These are phyloP conservation scores for Clarias batrachus DNA, from an alignment of 2,113 vertebrate genomes.

Conservation along the genomic window DNA sequence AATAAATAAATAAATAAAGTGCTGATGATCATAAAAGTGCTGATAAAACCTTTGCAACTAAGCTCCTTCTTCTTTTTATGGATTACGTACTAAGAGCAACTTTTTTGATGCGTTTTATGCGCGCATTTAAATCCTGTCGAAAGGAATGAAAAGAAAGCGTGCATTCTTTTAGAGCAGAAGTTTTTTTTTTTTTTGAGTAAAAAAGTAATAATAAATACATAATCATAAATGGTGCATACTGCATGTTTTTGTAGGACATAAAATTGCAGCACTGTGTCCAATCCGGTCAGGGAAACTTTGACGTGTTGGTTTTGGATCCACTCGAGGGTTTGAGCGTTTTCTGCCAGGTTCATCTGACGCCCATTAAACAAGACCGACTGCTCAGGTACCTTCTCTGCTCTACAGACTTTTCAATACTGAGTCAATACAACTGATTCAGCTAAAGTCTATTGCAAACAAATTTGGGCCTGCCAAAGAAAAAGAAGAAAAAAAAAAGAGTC, in stretches of 20 bases:
- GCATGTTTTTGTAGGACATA: not conserved
- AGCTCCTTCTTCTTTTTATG: not conserved
- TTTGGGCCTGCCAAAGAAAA: not conserved
- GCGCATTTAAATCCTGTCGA: too few species aligned
- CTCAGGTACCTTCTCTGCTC: not conserved
- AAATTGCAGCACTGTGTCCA: not conserved
- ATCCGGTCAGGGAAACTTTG: not conserved
- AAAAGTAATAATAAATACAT: not conserved
- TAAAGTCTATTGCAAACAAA: conserved; percentile 14
- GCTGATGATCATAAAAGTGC: not conserved
- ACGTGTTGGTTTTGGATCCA: conserved; percentile 18
- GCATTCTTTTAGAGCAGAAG: too few species aligned
- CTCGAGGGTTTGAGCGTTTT: not conserved
- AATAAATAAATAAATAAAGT: not conserved
- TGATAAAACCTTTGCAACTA: not conserved
- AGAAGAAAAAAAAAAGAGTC: not conserved
- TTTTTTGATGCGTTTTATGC: not conserved
- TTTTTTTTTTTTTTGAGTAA: too few species aligned
- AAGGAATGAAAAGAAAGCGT: too few species aligned
- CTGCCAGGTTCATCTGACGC: not conserved
- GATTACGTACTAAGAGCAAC: not conserved
- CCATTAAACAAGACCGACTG: not conserved
- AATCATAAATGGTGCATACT: not conserved
- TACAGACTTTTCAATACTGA: not conserved
- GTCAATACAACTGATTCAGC: not conserved